A percentile compares a stretch with the other conserved stretches of the same genome.
These are phyloP conservation scores for Ceuthmochares aereus DNA, from an alignment of 2,113 vertebrate genomes.

Conservation along the genomic window DNA sequence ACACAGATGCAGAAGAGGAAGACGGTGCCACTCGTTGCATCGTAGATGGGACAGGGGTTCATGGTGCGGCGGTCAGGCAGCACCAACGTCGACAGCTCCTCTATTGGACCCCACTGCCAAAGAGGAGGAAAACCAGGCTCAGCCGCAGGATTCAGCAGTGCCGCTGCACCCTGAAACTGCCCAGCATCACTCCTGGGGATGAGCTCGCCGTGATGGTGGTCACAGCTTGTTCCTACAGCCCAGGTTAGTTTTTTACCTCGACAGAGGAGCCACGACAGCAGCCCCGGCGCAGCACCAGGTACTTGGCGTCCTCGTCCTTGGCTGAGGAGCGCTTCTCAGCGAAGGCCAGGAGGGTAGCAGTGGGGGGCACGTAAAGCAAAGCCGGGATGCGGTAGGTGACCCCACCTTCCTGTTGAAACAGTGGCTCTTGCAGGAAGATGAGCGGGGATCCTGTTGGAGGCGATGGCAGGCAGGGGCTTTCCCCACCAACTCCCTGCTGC, in stretches of 20 bases:
- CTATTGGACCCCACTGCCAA: slow-evolving; percentile 66
- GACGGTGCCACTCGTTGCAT: slow-evolving; percentile 52
- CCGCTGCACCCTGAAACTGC: fast-evolving
- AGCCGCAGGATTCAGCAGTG: fast-evolving
- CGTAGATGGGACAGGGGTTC: slow-evolving; percentile 80
- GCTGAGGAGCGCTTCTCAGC: slow-evolving; percentile 85
- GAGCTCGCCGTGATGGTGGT: background rate
- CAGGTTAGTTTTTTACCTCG: slow-evolving; percentile 68
- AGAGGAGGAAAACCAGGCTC: background rate
- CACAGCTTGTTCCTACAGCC: fast-evolving
- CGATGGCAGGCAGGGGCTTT: background rate
- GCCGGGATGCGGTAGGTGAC: slow-evolving; percentile 91
- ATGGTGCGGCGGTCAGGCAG: slow-evolving; percentile 77
- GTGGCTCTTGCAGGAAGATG: background rate
- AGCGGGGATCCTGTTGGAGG: background rate
- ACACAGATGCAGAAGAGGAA: slow-evolving; percentile 95
- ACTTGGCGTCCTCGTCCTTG: slow-evolving; percentile 82
- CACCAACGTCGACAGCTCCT: slow-evolving; percentile 10
- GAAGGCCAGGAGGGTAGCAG: slow-evolving; percentile 86
- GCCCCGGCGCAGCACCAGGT: slow-evolving; percentile 88
- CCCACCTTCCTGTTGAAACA: slow-evolving; percentile 81
- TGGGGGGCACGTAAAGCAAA: slow-evolving; percentile 81
- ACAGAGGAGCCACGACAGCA: slow-evolving; percentile 67
- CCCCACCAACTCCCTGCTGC: background rate
- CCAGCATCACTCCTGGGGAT: fast-evolving